Evolutionary conservation across 2,113 vertebrate species (phyloP), one percentile per base, ranked within the genome.

Genomic region (Sphaerodactylus townsendi): DNA sequence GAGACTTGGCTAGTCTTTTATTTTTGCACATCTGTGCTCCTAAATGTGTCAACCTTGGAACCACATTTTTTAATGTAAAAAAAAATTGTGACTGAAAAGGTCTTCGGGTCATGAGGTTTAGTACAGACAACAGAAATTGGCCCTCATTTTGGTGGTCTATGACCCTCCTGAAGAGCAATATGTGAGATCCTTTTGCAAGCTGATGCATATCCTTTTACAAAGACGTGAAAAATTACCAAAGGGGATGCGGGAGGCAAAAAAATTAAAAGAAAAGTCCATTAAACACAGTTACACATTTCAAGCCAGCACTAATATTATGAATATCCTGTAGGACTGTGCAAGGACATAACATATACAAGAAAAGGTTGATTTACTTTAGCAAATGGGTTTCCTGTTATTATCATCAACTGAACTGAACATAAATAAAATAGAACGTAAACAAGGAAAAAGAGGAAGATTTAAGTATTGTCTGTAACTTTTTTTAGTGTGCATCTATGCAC

Each of bases 391-490:
- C 85, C 83, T 74, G 65, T 86, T 88, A 2, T 28, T 87, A 77
- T 33, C 41, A 35, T 65, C 35, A 80, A 2, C 33, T 91, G 88
- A 70, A 88, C 17, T 76, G 9, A 59, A n/a, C 68, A 56, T 92
- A 91, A 92, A 91, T 82, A 93, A 88, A 87, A 85, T n/a, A 79
- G 85, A 86, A 86, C 72, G 14, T 46, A 85, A 81, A 70, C 5
- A 21, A 77, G 68, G 72, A 65, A 76, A 82, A 56, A 75, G 79
- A 87, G 84, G 65, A 46, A 65, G 88, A 75, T 56, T 69, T 44
- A 84, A 1, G 3, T 28, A 65, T 35, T 86, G 41, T 77, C 59
- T 83, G 77, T 89, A 87, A 75, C 28, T 62, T 50, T 50, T 85
- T 93, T 78, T 77, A 50, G 1, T 3, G 56, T 5, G 19, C 89